Evolutionary conservation across 2,797 vertebrate genomes (phyloP).

Genomic region (Sparidentex hasta): DNA sequence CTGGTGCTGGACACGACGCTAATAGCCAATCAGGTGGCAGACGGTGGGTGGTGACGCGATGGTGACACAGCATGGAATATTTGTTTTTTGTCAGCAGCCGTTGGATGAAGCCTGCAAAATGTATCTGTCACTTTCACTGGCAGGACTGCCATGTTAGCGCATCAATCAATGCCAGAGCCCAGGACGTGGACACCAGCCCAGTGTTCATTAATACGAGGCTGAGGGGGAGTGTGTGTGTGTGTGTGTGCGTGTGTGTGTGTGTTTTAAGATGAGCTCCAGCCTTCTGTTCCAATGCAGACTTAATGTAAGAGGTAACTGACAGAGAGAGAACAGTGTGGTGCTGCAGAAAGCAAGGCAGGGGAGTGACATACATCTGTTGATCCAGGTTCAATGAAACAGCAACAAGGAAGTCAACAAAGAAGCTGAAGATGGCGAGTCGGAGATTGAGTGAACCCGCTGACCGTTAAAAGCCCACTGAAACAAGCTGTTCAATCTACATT

Average conservation of each 20-base stretch:
- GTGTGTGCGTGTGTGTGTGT: slow-evolving; percentile 17
- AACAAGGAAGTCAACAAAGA: slow-evolving; percentile 10
- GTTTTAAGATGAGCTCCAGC: slow-evolving; percentile 34
- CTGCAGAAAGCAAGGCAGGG: not conserved
- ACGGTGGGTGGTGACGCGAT: slow-evolving; percentile 42
- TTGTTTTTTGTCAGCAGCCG: slow-evolving; percentile 45
- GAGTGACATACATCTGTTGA: slow-evolving; percentile 36
- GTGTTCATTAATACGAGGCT: slow-evolving; percentile 56
- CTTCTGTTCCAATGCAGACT: slow-evolving; percentile 16
- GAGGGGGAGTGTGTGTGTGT: slow-evolving; percentile 2
- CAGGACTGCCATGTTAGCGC: slow-evolving; percentile 52
- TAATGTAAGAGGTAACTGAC: slow-evolving; percentile 19
- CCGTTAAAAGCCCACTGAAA: slow-evolving; percentile 1
- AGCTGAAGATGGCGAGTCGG: slow-evolving; percentile 17
- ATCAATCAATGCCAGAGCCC: slow-evolving; percentile 72
- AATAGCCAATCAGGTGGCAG: slow-evolving; percentile 58
- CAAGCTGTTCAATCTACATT: slow-evolving; percentile 5
- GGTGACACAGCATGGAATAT: slow-evolving; percentile 43
- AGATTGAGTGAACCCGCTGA: slow-evolving; percentile 19
- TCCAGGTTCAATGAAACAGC: slow-evolving; percentile 24
- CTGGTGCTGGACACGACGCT: slow-evolving; percentile 39
- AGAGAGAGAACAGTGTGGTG: not conserved
- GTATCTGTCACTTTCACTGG: slow-evolving; percentile 71
- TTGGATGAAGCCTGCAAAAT: slow-evolving; percentile 53
- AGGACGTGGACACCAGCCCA: slow-evolving; percentile 46